These are phyloP conservation scores for Bombyx mandarina DNA, from an alignment of 1,140 invertebrate species.

Conservation along the genomic window DNA sequence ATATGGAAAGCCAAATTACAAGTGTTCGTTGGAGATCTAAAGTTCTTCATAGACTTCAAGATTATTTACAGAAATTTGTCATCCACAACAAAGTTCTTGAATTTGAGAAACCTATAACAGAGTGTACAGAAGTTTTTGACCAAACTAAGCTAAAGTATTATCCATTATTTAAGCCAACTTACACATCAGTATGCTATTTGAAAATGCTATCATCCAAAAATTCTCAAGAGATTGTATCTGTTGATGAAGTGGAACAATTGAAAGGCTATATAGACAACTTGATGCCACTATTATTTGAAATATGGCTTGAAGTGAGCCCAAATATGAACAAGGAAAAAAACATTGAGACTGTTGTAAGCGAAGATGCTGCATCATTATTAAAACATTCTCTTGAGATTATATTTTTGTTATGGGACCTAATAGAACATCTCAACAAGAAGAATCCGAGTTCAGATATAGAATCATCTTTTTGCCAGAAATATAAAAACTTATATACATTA, in stretches of 20 bases:
- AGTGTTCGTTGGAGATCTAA: constrained; percentile 83
- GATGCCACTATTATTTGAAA: constrained; percentile 80
- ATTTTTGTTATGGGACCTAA: constrained; percentile 68
- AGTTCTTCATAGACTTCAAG: constrained; percentile 76
- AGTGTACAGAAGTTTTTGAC: constrained; percentile 26
- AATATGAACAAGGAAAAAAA: constrained; percentile 37
- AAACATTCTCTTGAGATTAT: constrained; percentile 73
- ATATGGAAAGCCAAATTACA: constrained; percentile 77
- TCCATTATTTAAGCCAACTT: constrained; percentile 36
- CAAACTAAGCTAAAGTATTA: constrained; percentile 31
- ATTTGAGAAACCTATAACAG: constrained; percentile 11
- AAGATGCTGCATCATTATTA: constrained; percentile 72
- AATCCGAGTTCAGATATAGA: constrained; percentile 44
- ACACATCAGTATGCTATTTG: constrained; percentile 35
- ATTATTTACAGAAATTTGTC: constrained; percentile 69
- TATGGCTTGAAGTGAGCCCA: constrained; percentile 80
- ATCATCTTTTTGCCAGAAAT: constrained; percentile 68
- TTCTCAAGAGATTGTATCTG: constrained; percentile 24
- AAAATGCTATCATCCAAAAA: constrained; percentile 47
- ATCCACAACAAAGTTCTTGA: constrained; percentile 32
- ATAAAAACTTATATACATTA: constrained; percentile 60
- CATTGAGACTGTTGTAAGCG: constrained; percentile 61
- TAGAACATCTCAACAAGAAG: constrained; percentile 47
- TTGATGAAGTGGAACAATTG: constrained; percentile 59
- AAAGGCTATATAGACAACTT: constrained; percentile 73